These are phyloP conservation scores for Dyspetes luteomarginatus DNA, from an alignment of 2,888 invertebrate species.

Conservation along the genomic window DNA sequence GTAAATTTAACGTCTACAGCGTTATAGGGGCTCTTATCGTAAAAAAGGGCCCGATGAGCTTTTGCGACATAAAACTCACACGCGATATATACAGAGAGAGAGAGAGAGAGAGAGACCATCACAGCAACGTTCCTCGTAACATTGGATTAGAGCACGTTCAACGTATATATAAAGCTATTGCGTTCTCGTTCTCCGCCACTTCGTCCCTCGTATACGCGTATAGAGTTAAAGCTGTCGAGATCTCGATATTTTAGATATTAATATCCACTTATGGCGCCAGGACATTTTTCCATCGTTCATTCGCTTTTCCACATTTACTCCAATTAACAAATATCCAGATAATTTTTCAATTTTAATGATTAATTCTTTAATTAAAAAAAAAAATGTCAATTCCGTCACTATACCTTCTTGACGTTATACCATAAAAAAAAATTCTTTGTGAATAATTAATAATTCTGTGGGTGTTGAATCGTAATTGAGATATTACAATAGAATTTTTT, in stretches of 20 bases:
- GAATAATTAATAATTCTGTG: background rate
- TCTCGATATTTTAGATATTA: slow-evolving; percentile 34
- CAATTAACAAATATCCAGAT: too few species aligned
- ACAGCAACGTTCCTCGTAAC: slow-evolving; percentile 9
- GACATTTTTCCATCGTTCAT: background rate
- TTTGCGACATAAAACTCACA: background rate
- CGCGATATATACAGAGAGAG: background rate
- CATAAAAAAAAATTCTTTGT: background rate
- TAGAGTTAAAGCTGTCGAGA: background rate
- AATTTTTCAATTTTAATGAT: background rate
- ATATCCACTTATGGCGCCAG: background rate
- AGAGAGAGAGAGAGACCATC: background rate
- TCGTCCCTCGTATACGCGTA: background rate
- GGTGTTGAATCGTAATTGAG: background rate
- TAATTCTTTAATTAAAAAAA: background rate
- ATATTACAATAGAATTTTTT: background rate
- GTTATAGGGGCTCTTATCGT: slow-evolving; percentile 39
- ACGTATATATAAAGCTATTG: background rate
- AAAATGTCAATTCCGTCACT: background rate
- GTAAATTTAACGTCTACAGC: slow-evolving; percentile 45
- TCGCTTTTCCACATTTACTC: background rate
- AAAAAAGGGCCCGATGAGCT: slow-evolving; percentile 23
- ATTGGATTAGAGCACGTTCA: slow-evolving; percentile 22
- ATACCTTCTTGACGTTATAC: too few species aligned
- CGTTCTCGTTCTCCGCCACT: background rate